A percentile compares a stretch with the other conserved stretches of the same genome.
Conservation (phyloP, 2,113 vertebrate species). For the Trichechus manatus region DNA sequence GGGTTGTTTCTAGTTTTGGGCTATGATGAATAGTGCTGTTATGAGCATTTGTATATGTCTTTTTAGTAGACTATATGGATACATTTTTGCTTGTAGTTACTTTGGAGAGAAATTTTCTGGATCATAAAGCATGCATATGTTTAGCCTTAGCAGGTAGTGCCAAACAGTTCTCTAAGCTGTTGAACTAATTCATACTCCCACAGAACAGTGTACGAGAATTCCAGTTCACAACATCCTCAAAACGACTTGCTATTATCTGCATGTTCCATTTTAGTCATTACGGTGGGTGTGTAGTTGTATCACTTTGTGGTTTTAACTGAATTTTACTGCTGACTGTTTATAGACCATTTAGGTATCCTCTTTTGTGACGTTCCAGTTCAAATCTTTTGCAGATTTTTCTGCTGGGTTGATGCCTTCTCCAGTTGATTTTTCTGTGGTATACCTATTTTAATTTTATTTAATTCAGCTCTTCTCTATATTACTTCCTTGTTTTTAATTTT, state of each 20-base stretch:
- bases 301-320: not conserved
- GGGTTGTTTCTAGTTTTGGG: not conserved
- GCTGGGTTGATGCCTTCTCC: not conserved
- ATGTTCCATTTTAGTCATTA: not conserved
- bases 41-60: not conserved
- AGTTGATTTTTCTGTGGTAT: not conserved
- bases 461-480: not conserved
- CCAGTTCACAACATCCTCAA: not conserved
- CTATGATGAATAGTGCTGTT: not conserved
- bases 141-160: not conserved
- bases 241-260: not conserved
- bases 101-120: not conserved
- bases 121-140: not conserved
- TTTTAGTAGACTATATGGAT: not conserved
- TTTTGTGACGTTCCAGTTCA: not conserved
- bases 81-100: not conserved
- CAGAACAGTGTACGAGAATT: not conserved
- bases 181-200: not conserved
- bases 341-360: not conserved
- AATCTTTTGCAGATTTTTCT: not conserved
- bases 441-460: not conserved
- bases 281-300: not conserved
- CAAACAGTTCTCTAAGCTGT: not conserved
- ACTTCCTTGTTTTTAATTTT: not conserved
- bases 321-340: not conserved